These are phyloP conservation scores for Leucoma salicis DNA, from an alignment of 2,888 invertebrate genomes.

Conservation along the genomic window DNA sequence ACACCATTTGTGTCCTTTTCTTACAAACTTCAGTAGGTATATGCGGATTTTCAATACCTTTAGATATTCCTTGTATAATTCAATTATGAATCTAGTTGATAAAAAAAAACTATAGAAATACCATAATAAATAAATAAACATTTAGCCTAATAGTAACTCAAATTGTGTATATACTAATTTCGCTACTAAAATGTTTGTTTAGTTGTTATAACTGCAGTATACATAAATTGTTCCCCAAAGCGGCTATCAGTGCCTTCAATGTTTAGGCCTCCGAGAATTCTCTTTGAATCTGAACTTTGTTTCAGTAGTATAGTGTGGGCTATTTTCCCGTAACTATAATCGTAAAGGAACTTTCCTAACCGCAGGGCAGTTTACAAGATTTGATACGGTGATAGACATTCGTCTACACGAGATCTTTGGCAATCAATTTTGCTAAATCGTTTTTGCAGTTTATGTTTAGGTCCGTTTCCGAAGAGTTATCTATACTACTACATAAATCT, in stretches of 20 bases:
- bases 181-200: background rate
- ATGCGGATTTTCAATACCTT: too few relatives aligned
- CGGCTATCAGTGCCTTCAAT: background rate
- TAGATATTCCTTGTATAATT: too few relatives aligned
- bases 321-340: conserved; percentile 3
- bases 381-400: background rate
- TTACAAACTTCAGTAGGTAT: too few relatives aligned
- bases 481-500: too few relatives aligned
- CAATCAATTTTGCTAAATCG: background rate
- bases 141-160: too few relatives aligned
- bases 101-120: too few relatives aligned
- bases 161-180: background rate
- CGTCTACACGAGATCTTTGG: background rate
- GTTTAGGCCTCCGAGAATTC: background rate
- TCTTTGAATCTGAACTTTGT: conserved; percentile 14
- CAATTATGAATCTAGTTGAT: too few relatives aligned
- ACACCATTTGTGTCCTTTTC: too few relatives aligned
- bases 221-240: background rate
- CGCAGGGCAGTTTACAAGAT: background rate
- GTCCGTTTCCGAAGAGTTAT: background rate
- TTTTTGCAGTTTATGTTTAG: background rate
- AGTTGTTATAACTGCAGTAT: conserved; percentile 5
- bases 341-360: background rate
- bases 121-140: too few relatives aligned
- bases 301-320: conserved; percentile 7